Base-by-base conservation (phyloP, 2,113 vertebrate species). In the Cephalopterus ornatus region DNA sequence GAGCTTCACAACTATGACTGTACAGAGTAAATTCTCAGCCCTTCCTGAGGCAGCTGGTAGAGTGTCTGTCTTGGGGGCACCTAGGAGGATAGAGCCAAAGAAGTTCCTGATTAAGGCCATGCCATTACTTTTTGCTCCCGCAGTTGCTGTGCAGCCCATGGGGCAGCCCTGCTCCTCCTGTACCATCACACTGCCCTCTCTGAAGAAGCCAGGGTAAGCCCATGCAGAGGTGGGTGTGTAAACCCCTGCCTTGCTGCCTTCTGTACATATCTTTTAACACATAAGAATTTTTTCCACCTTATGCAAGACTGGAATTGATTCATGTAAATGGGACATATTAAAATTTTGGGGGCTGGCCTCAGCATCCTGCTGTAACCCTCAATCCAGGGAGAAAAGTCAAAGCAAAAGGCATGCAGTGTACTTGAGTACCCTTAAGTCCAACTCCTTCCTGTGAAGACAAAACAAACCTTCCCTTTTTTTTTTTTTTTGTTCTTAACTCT, bases 1-100 rank as follows among this genome's bases (percentile, higher is more conserved):
- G 66, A 76, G 26, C 33, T 47, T 52, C 46, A 33, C 15, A 16
- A 50, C 53, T 52, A 9, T 58, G 30, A 16, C 23, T 9, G 23
- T 0, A 0, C 17, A 42, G 14, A 44, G 26, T 10, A 72, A 73
- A 18, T 44, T 63, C 21, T 70, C 77, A 72, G 22, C 28, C 13
- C 53, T 79, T 52, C 30, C 58, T 55, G 67, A 65, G 23, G 59
- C 35, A 63, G 8, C 67, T 63, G 26, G 12, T 3, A 19, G 42
- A 27, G 18, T 28, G 23, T 27, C 24, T 46, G 5, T 59, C 11
- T 28, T 46, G 35, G 30, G 12, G 20, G 8, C 33, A 55, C 12
- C 0, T 1, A 84, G 33, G 49, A 59, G 56, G 50, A 26, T 13
- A 41, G 59, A 84, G 49, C 41, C 17, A 76, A 73, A 65, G 28